Evolutionary conservation across 2,113 vertebrate species (phyloP), one percentile per base, ranked within the genome.

Genomic region (Pardalotus punctatus): DNA sequence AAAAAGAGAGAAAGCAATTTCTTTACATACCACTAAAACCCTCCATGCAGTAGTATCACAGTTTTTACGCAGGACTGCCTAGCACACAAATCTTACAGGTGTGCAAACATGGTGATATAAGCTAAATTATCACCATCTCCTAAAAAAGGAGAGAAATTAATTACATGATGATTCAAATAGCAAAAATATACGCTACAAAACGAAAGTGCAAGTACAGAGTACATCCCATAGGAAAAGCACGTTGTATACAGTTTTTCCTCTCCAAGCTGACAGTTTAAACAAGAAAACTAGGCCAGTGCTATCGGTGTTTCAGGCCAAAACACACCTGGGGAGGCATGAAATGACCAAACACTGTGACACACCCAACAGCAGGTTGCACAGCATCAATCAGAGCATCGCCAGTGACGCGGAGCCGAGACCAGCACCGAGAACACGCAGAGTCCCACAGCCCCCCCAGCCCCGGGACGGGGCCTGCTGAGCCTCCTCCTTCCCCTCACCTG

Each of bases 401-500:
- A 38, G 31, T 1, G 13, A 2, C 11, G 6, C 1, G 10, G 13
- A 35, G 29, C 66, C 14, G 29, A 6, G 22, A 6, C 0, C 74
- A 5, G 47, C 42, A 11, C 11, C 29, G 20, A 17, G 19, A 43
- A 8, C 54, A 4, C 6, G 11, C 21, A 1, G 12, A 7, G 53
- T 2, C 11, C 14, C 29, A 4, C 4, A 7, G 62, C 28, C 58
- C 12, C 84, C 0, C 27, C 36, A 1, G 21, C 1, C n/a, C 64
- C 53, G 42, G 23, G 31, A 6, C 21, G n/a, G 2, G 0, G 57
- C 10, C 31, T 29, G 10, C 51, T 1, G 20, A 36, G 78, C 42
- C 28, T n/a, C 35, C n/a, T 7, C 28, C 22, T 48, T 48, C 33
- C 9, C 56, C 93, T 97, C 97, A 99, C 99, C 99, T 98, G 70